Evolutionary conservation across 1,140 invertebrate species (phyloP).

Genomic region (Diorhabda sublineata): DNA sequence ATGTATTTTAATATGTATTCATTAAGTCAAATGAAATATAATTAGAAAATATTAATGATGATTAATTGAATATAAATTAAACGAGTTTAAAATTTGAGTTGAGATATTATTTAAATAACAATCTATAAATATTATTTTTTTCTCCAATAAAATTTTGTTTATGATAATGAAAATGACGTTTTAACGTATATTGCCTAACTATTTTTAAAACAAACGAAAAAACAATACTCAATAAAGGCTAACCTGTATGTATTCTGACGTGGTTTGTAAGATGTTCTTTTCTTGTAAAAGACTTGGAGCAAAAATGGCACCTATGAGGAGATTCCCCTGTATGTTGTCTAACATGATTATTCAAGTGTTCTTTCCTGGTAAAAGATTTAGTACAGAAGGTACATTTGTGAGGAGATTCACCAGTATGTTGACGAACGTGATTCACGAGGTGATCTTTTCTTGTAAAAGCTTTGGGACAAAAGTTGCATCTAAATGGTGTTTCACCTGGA

Average conservation of each 20-base stretch:
- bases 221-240: constrained; percentile 44
- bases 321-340: constrained; percentile 72
- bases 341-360: constrained; percentile 87
- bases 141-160: too few relatives aligned
- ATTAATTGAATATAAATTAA: too few relatives aligned
- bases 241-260: constrained; percentile 66
- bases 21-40: too few relatives aligned
- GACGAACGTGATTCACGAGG: constrained; percentile 64
- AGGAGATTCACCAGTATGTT: constrained; percentile 76
- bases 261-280: constrained; percentile 79
- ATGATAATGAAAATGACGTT: background rate
- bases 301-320: constrained; percentile 76
- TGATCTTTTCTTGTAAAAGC: constrained; percentile 81
- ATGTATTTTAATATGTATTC: too few relatives aligned
- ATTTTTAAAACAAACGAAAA: background rate
- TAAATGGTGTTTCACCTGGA: constrained; percentile 51
- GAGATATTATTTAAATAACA: too few relatives aligned
- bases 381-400: constrained; percentile 71
- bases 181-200: background rate
- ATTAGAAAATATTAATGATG: too few relatives aligned
- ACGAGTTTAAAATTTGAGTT: too few relatives aligned
- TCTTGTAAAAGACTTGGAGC: constrained; percentile 78
- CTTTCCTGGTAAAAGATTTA: constrained; percentile 83
- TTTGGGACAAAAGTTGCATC: constrained; percentile 82
- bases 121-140: too few relatives aligned